Conservation (phyloP, 2,797 vertebrate species). For the Enteromius paludinosus region DNA sequence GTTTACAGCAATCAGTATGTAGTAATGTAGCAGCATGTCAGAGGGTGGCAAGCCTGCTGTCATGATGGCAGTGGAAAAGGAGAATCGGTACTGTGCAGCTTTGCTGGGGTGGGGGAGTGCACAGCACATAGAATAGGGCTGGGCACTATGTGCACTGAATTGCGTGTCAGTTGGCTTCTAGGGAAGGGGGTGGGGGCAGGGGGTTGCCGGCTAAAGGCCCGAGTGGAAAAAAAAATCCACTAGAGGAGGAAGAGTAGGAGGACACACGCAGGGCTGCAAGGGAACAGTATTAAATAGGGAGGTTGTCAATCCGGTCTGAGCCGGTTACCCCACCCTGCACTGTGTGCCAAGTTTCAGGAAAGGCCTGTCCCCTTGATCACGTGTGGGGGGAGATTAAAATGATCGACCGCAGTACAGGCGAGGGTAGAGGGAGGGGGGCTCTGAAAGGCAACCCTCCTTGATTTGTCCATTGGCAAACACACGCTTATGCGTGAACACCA, state of each 20-base stretch:
- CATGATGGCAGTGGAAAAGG: constrained; percentile 46
- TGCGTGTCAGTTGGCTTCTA: constrained; percentile 73
- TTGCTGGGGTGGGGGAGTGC: constrained; percentile 68
- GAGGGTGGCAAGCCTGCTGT: constrained; percentile 21
- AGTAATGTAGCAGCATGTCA: constrained; percentile 20
- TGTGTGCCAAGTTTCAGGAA: constrained; percentile 85
- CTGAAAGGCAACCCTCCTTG: constrained; percentile 72
- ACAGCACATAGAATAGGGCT: constrained; percentile 69
- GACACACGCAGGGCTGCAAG: constrained; percentile 77
- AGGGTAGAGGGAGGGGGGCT: constrained; percentile 69
- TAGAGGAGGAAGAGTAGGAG: constrained; percentile 61
- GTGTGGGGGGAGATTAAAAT: constrained; percentile 82
- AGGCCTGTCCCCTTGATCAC: constrained; percentile 84
- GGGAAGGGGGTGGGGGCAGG: constrained; percentile 58
- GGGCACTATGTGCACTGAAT: constrained; percentile 68
- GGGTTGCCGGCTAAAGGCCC: constrained; percentile 52
- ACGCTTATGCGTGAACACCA: constrained; percentile 50
- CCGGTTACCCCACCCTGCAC: constrained; percentile 88
- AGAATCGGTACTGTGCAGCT: constrained; percentile 22
- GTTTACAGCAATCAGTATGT: constrained; percentile 27
- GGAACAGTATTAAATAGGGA: constrained; percentile 83
- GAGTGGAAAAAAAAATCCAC: constrained; percentile 69
- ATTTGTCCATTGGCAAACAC: constrained; percentile 69
- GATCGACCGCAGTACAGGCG: constrained; percentile 78
- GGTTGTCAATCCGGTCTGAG: constrained; percentile 90